Percentiles rank a stretch among this genome's conserved stretches.
phyloP scores from a whole-genome alignment of 1,140 invertebrate species.

The Calliphora vicina region DNA sequence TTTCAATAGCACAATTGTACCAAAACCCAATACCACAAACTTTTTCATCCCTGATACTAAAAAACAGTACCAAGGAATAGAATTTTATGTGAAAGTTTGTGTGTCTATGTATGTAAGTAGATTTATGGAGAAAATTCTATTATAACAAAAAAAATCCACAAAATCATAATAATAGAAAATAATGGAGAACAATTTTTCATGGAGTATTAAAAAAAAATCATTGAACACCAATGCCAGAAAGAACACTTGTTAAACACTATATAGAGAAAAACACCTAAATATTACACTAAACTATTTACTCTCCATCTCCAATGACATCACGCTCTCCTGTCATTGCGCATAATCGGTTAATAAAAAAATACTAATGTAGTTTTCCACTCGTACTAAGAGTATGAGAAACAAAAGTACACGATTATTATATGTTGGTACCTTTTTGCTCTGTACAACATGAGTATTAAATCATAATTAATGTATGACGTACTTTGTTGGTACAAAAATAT shows the following conservation, averaged over 20 bases:
- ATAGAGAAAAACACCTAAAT: neutral
- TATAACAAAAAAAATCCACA: too few species aligned
- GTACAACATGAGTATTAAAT: neutral
- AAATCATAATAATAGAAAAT: too few species aligned
- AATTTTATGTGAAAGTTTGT: too few species aligned
- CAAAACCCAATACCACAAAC: too few species aligned
- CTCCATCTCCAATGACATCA: neutral
- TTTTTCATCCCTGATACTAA: too few species aligned
- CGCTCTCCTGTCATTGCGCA: neutral
- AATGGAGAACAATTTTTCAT: neutral
- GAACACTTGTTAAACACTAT: neutral
- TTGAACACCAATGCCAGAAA: neutral
- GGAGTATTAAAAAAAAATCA: neutral
- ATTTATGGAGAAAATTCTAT: too few species aligned
- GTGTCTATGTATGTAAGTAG: too few species aligned
- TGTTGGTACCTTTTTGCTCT: neutral
- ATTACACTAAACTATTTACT: neutral
- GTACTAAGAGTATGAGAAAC: too few species aligned
- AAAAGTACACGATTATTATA: neutral
- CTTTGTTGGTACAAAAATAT: too few species aligned
- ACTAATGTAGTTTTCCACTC: neutral
- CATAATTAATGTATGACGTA: conserved; percentile 13
- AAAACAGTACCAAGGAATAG: too few species aligned
- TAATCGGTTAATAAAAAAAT: neutral
- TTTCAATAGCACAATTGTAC: too few species aligned